A percentile compares a stretch with the other conserved stretches of the same genome.
Evolutionary conservation across 2,113 vertebrate species (phyloP).

Genomic region (Neolamprologus modestus): DNA sequence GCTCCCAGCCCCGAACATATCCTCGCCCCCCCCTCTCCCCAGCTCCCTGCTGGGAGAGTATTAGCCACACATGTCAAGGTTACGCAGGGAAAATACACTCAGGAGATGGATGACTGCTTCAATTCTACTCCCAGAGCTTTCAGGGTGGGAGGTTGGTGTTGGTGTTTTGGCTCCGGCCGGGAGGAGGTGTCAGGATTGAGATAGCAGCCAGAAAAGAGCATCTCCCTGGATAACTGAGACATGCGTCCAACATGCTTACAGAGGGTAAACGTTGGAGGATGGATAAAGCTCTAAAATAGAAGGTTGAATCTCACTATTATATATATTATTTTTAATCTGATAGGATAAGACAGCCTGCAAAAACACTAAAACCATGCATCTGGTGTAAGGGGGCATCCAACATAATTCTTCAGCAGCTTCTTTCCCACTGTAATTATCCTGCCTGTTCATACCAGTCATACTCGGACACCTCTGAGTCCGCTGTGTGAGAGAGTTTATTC

Average conservation of each 20-base stretch:
- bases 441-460: not conserved
- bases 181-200: not conserved
- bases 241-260: not conserved
- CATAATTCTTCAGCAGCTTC: not conserved
- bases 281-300: not conserved
- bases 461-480: not conserved
- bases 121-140: not conserved
- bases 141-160: not conserved
- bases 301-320: not conserved
- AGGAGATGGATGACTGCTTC: not conserved
- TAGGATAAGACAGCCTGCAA: not conserved
- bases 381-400: not conserved
- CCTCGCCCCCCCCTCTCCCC: not conserved
- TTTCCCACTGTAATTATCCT: not conserved
- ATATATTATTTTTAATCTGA: not conserved
- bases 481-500: not conserved
- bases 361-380: not conserved
- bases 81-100: not conserved
- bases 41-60: not conserved
- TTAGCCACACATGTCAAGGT: conserved; percentile 29
- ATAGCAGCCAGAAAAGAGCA: not conserved
- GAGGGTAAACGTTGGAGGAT: fast-evolving
- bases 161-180: not conserved
- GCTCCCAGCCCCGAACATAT: not conserved
- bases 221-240: not conserved